Conservation (phyloP, 2,113 vertebrate species). For the Phaethornis superciliosus region DNA sequence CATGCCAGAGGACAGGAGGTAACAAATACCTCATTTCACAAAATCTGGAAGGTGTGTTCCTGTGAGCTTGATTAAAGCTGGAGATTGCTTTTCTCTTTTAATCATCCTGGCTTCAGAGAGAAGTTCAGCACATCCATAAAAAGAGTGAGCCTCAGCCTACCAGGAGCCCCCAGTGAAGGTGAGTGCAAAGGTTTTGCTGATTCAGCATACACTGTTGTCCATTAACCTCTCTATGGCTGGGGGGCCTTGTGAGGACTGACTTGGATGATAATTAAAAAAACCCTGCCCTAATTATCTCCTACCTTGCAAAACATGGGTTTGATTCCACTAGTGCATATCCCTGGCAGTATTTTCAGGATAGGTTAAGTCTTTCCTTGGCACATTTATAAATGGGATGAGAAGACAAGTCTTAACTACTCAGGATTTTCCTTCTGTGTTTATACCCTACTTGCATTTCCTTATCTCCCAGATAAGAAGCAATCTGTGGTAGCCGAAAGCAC, state of each 20-base stretch:
- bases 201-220: background rate
- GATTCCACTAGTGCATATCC: background rate
- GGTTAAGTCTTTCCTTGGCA: background rate
- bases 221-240: background rate
- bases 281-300: conserved; percentile 32
- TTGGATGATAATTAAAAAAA: conserved; percentile 11
- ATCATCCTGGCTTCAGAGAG: conserved; percentile 5
- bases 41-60: conserved; percentile 42
- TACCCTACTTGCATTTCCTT: background rate
- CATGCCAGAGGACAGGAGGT: conserved; percentile 54
- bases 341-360: background rate
- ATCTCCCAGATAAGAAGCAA: background rate
- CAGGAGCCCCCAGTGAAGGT: background rate
- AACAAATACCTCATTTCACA: conserved; percentile 46
- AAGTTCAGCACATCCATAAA: background rate
- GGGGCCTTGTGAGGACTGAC: background rate
- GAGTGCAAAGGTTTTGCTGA: background rate
- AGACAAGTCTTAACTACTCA: background rate
- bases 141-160: background rate
- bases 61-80: conserved; percentile 36
- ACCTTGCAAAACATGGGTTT: background rate
- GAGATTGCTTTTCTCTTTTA: conserved; percentile 25
- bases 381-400: background rate
- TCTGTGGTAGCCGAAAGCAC: background rate
- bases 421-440: background rate